A percentile compares a stretch with the other conserved stretches of the same genome.
These are phyloP conservation scores for Meganola albula DNA, from an alignment of 2,888 invertebrate genomes.

Conservation along the genomic window DNA sequence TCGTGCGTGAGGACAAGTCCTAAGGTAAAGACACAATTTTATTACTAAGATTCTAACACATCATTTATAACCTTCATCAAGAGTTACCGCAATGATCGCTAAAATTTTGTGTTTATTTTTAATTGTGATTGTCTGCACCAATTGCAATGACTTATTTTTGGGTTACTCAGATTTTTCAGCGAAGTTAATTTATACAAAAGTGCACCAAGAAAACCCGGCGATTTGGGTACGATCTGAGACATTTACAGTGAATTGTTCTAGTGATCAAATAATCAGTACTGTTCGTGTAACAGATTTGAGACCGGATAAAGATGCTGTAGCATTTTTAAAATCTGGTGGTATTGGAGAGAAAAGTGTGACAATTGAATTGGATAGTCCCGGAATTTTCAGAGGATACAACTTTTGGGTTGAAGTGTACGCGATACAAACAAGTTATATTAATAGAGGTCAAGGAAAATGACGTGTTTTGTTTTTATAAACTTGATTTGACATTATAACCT, in stretches of 20 bases:
- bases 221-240: conserved; percentile 50
- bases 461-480: not conserved
- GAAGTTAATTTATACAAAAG: conserved; percentile 52
- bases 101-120: conserved; percentile 7
- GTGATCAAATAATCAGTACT: conserved; percentile 52
- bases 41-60: not conserved
- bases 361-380: conserved; percentile 53
- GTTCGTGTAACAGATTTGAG: conserved; percentile 52
- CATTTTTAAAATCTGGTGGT: conserved; percentile 49
- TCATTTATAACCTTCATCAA: conserved; percentile 1
- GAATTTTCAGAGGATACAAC: conserved; percentile 52
- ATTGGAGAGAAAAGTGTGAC: conserved; percentile 51
- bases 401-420: conserved; percentile 61
- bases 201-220: conserved; percentile 58
- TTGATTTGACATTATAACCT: not conserved
- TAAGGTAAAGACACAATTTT: too few relatives aligned
- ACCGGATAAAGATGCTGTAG: conserved; percentile 52
- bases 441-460: conserved; percentile 41
- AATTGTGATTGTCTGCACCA: conserved; percentile 4
- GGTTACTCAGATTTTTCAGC: conserved; percentile 53
- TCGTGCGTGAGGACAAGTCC: too few relatives aligned
- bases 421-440: conserved; percentile 39
- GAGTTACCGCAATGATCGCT: conserved; percentile 10
- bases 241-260: conserved; percentile 49
- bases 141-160: conserved; percentile 27